Conservation (phyloP, 2,888 invertebrate species). For the Strigamia maritima region DNA sequence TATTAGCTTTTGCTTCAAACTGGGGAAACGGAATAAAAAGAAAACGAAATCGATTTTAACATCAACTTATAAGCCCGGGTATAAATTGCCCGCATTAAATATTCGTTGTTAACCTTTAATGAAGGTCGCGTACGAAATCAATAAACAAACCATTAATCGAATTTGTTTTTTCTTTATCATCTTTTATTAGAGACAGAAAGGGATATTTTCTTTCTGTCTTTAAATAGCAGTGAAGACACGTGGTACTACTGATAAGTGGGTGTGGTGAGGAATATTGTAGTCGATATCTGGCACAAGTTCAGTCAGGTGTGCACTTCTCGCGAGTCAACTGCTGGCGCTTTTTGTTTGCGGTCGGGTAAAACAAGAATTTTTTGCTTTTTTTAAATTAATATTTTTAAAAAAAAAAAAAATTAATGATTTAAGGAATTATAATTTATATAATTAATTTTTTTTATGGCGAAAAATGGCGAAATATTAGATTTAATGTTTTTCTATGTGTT, state of each 20-base stretch:
- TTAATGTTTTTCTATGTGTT: too few relatives aligned
- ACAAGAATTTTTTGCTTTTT: not conserved
- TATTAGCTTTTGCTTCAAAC: not conserved
- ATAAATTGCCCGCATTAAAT: not conserved
- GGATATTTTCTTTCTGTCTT: not conserved
- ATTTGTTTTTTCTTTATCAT: not conserved
- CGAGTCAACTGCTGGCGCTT: not conserved
- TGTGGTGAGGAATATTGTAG: slow-evolving; percentile 26
- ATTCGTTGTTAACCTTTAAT: not conserved
- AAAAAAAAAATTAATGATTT: not conserved
- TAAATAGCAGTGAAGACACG: slow-evolving; percentile 23
- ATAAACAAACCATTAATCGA: not conserved
- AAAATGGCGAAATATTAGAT: too few relatives aligned
- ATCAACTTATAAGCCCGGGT: not conserved
- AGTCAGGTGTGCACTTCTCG: slow-evolving; percentile 20
- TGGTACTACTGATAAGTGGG: slow-evolving; percentile 27
- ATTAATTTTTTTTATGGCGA: too few relatives aligned
- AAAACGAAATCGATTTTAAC: not conserved
- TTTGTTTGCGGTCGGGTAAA: slow-evolving; percentile 4
- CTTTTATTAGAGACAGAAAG: not conserved
- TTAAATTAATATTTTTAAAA: not conserved
- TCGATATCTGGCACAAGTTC: slow-evolving; percentile 32
- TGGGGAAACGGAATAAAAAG: not conserved
- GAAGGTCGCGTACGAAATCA: not conserved
- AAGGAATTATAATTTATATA: not conserved